These are phyloP conservation scores for Eupeodes latifasciatus DNA, from an alignment of 2,888 invertebrate species.

Conservation along the genomic window DNA sequence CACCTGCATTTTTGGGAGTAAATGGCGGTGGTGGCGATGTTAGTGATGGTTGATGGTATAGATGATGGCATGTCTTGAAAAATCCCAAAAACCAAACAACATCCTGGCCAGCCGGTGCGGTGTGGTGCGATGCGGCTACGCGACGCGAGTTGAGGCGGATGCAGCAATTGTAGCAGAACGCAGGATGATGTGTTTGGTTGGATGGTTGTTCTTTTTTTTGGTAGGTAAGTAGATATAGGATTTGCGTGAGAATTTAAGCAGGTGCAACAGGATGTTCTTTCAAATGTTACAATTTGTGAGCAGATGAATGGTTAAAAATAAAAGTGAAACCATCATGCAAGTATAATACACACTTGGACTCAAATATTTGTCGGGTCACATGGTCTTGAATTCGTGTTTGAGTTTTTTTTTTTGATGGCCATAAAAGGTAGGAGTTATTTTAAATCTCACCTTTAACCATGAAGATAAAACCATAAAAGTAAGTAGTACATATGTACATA, in stretches of 20 bases:
- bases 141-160: neutral
- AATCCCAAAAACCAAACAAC: slow-evolving; percentile 59
- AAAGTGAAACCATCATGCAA: slow-evolving; percentile 61
- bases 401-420: neutral
- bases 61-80: slow-evolving; percentile 58
- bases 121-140: neutral
- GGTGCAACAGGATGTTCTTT: slow-evolving; percentile 65
- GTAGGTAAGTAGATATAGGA: neutral
- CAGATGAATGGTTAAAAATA: slow-evolving; percentile 74
- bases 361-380: slow-evolving; percentile 30
- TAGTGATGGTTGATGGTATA: neutral
- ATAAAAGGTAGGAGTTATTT: neutral
- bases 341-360: neutral
- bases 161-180: slow-evolving; percentile 19
- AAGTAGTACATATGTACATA: neutral
- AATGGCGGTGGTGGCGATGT: neutral
- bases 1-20: slow-evolving; percentile 68
- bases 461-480: slow-evolving; percentile 1
- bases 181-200: slow-evolving; percentile 66
- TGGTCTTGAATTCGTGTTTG: slow-evolving; percentile 46
- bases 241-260: slow-evolving; percentile 74
- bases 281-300: slow-evolving; percentile 73
- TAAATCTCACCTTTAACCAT: neutral
- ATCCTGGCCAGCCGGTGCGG: neutral
- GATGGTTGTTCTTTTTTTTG: neutral